Evolutionary conservation across 2,888 invertebrate species (phyloP).

Genomic region (Drosophila fulvimacula): DNA sequence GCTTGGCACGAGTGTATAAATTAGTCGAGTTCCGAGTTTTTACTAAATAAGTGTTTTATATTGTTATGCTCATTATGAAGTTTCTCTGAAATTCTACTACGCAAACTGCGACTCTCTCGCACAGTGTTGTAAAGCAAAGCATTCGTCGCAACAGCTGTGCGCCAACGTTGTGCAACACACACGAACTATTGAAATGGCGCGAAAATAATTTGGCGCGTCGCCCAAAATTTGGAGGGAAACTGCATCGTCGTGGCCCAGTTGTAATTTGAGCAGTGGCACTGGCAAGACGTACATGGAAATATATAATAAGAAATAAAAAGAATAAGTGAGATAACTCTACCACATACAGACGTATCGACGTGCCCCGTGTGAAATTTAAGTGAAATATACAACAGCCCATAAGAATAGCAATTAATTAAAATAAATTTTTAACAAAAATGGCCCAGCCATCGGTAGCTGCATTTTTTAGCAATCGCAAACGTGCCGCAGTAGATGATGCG

Average conservation of each 20-base stretch:
- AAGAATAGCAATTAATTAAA: conserved; percentile 41
- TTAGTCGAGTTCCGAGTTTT: background rate
- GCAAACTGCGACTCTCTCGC: conserved; percentile 28
- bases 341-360: conserved; percentile 44
- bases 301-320: conserved; percentile 32
- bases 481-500: conserved; percentile 89
- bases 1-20: background rate
- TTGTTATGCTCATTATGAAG: background rate
- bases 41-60: background rate
- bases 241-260: conserved; percentile 74
- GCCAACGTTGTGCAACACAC: conserved; percentile 20
- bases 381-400: conserved; percentile 28
- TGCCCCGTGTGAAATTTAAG: conserved; percentile 55
- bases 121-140: conserved; percentile 37
- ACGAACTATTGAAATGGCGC: conserved; percentile 61
- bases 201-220: conserved; percentile 76
- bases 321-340: conserved; percentile 17
- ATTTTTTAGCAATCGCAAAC: conserved; percentile 91
- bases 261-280: conserved; percentile 78
- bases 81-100: conserved; percentile 23
- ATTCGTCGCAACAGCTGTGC: conserved; percentile 41
- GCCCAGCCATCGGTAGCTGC: conserved; percentile 91
- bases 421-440: conserved; percentile 85
- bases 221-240: conserved; percentile 82
- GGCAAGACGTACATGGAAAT: conserved; percentile 68